These are phyloP conservation scores for Micromys minutus DNA, from an alignment of 2,113 vertebrate genomes.

Conservation along the genomic window DNA sequence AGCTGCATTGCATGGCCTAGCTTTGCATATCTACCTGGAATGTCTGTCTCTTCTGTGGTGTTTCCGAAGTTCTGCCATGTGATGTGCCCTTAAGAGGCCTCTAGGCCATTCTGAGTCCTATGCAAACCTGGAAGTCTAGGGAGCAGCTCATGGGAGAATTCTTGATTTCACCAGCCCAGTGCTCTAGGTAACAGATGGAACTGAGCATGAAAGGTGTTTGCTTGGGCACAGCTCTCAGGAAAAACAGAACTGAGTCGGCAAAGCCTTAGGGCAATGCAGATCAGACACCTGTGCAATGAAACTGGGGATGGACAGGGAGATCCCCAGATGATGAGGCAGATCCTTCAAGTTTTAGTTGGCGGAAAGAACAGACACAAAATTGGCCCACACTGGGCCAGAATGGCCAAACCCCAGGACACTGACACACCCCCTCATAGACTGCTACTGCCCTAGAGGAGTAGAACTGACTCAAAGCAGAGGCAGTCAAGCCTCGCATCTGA, in stretches of 20 bases:
- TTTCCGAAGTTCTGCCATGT: background rate
- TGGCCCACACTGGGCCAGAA: background rate
- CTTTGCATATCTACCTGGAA: background rate
- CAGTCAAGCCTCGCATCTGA: background rate
- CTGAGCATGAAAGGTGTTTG: background rate
- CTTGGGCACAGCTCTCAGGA: background rate
- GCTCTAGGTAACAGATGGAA: background rate
- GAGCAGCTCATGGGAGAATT: background rate
- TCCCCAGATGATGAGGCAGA: too few relatives aligned
- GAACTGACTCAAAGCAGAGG: background rate
- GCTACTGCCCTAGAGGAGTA: background rate
- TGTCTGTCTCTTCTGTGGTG: background rate
- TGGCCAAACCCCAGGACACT: background rate
- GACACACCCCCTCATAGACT: background rate
- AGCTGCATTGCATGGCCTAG: background rate
- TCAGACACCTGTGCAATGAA: background rate
- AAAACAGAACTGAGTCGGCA: background rate
- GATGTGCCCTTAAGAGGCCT: fast-evolving
- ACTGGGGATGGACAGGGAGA: background rate
- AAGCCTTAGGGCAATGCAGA: background rate
- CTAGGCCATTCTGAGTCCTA: background rate
- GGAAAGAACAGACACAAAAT: background rate
- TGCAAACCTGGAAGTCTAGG: background rate
- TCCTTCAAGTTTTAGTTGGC: background rate
- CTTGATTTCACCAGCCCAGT: background rate